Percentiles rank a stretch among this genome's conserved stretches.
phyloP scores from a whole-genome alignment of 2,113 vertebrate species.

The Mixornis gularis region DNA sequence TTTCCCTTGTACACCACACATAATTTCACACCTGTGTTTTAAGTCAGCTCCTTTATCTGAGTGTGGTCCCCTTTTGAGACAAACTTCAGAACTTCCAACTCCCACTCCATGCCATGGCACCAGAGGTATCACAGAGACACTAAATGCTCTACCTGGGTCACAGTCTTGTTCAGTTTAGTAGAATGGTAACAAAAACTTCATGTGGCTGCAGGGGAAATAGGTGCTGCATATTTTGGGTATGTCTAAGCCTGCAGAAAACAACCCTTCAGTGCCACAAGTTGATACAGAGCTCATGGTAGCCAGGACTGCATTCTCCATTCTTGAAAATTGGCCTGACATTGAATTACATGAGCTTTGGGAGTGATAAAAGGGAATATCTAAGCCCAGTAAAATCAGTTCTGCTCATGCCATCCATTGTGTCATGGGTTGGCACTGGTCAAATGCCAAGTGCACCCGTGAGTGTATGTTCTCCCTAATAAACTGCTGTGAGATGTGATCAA shows the following conservation, averaged over 20 bases:
- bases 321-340: background rate
- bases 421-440: too few relatives aligned
- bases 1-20: background rate
- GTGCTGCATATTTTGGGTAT: background rate
- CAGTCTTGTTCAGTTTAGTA: background rate
- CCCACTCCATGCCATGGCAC: background rate
- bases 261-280: background rate
- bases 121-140: background rate
- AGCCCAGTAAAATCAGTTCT: background rate
- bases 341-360: background rate
- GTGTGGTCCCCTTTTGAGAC: background rate
- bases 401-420: accelerated
- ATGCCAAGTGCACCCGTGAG: too few relatives aligned
- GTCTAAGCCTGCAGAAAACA: background rate
- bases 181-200: background rate
- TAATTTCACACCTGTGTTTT: accelerated
- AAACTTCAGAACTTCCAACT: background rate
- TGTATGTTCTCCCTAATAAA: too few relatives aligned
- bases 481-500: too few relatives aligned
- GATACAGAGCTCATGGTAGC: background rate
- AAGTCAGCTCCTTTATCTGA: background rate
- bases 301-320: background rate
- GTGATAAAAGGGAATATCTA: background rate
- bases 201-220: background rate
- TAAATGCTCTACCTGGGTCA: background rate